A percentile compares a stretch with the other conserved stretches of the same genome.
These are phyloP conservation scores for Prionailurus bengalensis DNA, from an alignment of 2,113 vertebrate genomes.

Conservation along the genomic window DNA sequence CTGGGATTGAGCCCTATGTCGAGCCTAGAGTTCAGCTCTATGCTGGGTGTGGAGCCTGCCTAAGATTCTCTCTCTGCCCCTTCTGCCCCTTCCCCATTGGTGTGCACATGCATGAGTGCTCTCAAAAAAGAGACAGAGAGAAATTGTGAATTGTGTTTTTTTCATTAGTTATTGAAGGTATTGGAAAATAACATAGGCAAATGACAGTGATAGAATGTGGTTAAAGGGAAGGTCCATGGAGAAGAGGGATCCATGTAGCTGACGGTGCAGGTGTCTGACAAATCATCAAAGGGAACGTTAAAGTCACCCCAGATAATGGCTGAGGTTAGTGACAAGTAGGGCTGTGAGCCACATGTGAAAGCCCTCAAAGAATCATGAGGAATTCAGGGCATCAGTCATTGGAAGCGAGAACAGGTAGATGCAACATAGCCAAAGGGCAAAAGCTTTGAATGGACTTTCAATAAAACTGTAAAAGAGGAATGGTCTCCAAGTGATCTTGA, in stretches of 20 bases:
- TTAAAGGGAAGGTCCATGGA: background rate
- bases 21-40: too few species aligned
- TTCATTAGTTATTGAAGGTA: background rate
- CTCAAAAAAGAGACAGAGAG: too few species aligned
- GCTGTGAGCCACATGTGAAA: background rate
- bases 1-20: too few species aligned
- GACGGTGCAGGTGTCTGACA: background rate
- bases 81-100: too few species aligned
- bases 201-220: background rate
- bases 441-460: background rate
- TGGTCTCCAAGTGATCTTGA: background rate
- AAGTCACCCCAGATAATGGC: background rate
- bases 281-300: background rate
- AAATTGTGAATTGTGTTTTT: background rate
- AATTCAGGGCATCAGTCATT: background rate
- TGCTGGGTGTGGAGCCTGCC: too few species aligned
- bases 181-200: background rate
- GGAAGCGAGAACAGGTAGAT: background rate
- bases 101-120: too few species aligned
- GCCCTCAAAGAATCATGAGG: background rate
- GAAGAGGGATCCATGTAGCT: background rate
- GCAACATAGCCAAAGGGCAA: background rate
- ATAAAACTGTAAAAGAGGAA: background rate
- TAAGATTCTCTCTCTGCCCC: too few species aligned
- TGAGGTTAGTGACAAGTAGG: background rate